Evolutionary conservation across 1,140 invertebrate genomes (phyloP).

Genomic region (Pachypsylla venusta): DNA sequence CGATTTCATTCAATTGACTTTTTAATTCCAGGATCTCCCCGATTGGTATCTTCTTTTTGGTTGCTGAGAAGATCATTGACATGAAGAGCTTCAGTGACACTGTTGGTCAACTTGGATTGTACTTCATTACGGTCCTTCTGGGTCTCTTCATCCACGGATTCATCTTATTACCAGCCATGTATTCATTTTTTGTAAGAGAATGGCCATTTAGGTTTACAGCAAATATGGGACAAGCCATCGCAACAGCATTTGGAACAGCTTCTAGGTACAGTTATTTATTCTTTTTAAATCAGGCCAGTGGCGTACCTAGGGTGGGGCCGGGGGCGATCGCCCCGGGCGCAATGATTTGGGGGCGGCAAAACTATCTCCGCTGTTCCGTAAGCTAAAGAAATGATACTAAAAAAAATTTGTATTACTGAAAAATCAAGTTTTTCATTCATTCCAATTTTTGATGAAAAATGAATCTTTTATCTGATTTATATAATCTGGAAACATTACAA

Average conservation of each 20-base stretch:
- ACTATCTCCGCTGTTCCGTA: too few relatives aligned
- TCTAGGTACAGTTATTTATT: slow-evolving; percentile 49
- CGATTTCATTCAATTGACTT: too few relatives aligned
- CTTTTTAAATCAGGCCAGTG: too few relatives aligned
- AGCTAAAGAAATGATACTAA: too few relatives aligned
- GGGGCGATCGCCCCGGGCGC: too few relatives aligned
- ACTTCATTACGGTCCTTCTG: slow-evolving; percentile 76
- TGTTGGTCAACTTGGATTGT: slow-evolving; percentile 66
- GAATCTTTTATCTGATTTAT: too few relatives aligned
- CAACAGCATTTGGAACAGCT: slow-evolving; percentile 82
- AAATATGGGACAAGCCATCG: slow-evolving; percentile 73
- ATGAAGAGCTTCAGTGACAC: slow-evolving; percentile 58
- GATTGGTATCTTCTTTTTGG: slow-evolving; percentile 64
- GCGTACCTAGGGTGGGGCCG: too few relatives aligned
- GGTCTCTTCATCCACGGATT: slow-evolving; percentile 83
- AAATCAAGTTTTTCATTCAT: too few relatives aligned
- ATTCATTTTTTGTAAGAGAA: slow-evolving; percentile 56
- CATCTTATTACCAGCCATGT: slow-evolving; percentile 68
- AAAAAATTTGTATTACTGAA: too few relatives aligned
- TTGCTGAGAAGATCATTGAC: slow-evolving; percentile 60
- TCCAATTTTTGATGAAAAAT: too few relatives aligned
- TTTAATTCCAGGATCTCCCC: slow-evolving; percentile 72
- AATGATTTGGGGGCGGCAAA: too few relatives aligned
- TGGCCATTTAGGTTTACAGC: slow-evolving; percentile 66
- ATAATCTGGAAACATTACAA: too few relatives aligned